Conservation (phyloP, 35 echinoderm and acorn worm genomes). For the Diadema setosum region DNA sequence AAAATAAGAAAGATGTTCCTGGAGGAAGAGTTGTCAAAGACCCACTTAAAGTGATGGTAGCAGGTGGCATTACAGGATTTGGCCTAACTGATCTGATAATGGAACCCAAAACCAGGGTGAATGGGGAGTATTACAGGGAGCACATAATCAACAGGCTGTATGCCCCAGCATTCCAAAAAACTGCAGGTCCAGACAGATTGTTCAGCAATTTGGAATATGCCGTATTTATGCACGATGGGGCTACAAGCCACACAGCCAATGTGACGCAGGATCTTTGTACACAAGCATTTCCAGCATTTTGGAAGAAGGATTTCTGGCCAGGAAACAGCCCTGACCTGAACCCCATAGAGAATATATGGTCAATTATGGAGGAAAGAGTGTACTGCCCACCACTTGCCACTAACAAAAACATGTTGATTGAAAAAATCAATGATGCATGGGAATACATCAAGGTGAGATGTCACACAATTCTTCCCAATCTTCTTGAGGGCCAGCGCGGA, state of each 20-base stretch:
- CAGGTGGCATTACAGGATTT: slow-evolving; percentile 36
- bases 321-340: slow-evolving; percentile 42
- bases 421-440: slow-evolving; percentile 46
- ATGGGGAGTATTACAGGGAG: slow-evolving; percentile 48
- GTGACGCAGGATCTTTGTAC: slow-evolving; percentile 23
- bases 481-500: slow-evolving; percentile 49
- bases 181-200: slow-evolving; percentile 29
- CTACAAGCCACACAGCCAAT: slow-evolving; percentile 22
- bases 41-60: slow-evolving; percentile 35
- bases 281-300: not conserved
- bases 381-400: slow-evolving; percentile 43
- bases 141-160: slow-evolving; percentile 39
- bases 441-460: slow-evolving; percentile 25
- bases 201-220: not conserved
- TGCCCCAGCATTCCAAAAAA: slow-evolving; percentile 48
- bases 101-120: slow-evolving; percentile 41
- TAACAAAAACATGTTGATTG: slow-evolving; percentile 22
- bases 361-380: slow-evolving; percentile 30
- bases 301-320: slow-evolving; percentile 45
- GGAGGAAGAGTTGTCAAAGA: slow-evolving; percentile 27
- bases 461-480: slow-evolving; percentile 52
- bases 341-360: slow-evolving; percentile 45
- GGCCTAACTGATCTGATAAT: slow-evolving; percentile 47
- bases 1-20: slow-evolving; percentile 13
- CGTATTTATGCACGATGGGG: slow-evolving; percentile 47